Evolutionary conservation across 92 coral and sea anemone genomes (phyloP), one percentile per base, ranked within the genome.

Genomic region (Heliopora coerulea): DNA sequence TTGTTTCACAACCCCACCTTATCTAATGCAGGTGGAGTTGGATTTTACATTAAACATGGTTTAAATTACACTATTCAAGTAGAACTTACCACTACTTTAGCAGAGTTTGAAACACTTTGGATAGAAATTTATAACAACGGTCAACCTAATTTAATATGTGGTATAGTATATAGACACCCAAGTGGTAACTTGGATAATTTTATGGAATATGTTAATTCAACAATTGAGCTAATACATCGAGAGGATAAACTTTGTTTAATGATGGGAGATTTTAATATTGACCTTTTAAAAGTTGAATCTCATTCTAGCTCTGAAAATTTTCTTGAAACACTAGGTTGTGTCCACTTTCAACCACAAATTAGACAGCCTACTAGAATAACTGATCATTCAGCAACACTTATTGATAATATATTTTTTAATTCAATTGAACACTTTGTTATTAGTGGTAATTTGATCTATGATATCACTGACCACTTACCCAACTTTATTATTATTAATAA

Each of bases 401-500:
- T 63, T 8, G 83, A 74, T 24, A 79, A 79, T 27, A 81, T 81
- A 2, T 85, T 85, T 32, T 84, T 84, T 42, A 83, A 84, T 49
- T 84, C 80, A 0, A 30, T 77, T 0, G 88, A 84, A 44, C 82
- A 85, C 54, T 73, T 57, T 46, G 73, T 83, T 62, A 79, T 83
- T 21, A 83, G 87, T 83, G 91, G 91, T 14, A 86, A 86, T 75
- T 52, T 83, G 29, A 33, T 80, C 1, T 79, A 58, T 87, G 88
- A 80, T 42, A 62, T 83, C 50, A 61, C 87, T 64, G 89, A 84
- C 34, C 86, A 85, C 39, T 63, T 81, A 54, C 82, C 82, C 20
- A 81, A 74, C 18, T 81, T 81, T 74, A 3, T 74, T 9, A 75
- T 81, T 15, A 81, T 74, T 18, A 78, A 76, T 62, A 85, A 80